A percentile compares a stretch with the other conserved stretches of the same genome.
Conservation (phyloP, 1,140 invertebrate species). For the Pararge aegeria region DNA sequence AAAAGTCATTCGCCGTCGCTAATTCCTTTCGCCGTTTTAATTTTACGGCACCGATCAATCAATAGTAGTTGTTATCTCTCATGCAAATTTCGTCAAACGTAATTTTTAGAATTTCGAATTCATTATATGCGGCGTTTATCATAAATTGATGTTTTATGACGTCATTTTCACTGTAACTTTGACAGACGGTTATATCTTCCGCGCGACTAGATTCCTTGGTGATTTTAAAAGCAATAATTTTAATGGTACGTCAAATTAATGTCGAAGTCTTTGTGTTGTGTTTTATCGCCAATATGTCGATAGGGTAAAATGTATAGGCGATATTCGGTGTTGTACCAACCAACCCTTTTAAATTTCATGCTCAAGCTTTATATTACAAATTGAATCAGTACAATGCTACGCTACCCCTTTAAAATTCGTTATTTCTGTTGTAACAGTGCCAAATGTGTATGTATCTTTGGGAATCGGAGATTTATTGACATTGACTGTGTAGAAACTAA, state of each 20-base stretch:
- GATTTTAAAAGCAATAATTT: slow-evolving; percentile 73
- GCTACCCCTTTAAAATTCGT: slow-evolving; percentile 49
- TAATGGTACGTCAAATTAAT: slow-evolving; percentile 76
- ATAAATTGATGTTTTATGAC: slow-evolving; percentile 63
- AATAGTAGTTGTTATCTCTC: slow-evolving; percentile 37
- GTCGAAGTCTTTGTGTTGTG: slow-evolving; percentile 56
- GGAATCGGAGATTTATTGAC: slow-evolving; percentile 36
- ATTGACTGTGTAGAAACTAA: slow-evolving; percentile 11
- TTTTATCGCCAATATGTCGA: slow-evolving; percentile 69
- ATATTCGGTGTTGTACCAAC: slow-evolving; percentile 56
- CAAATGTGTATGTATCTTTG: slow-evolving; percentile 42
- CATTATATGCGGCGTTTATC: slow-evolving; percentile 41
- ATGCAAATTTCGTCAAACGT: slow-evolving; percentile 49
- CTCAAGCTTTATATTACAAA: slow-evolving; percentile 65
- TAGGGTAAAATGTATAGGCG: slow-evolving; percentile 47
- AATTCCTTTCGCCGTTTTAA: slow-evolving; percentile 44
- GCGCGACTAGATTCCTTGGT: slow-evolving; percentile 49
- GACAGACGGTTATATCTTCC: slow-evolving; percentile 60
- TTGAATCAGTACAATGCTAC: slow-evolving; percentile 62
- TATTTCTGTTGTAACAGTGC: slow-evolving; percentile 42
- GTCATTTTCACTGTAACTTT: slow-evolving; percentile 30
- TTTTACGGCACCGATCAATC: slow-evolving; percentile 71
- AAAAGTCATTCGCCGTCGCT: slow-evolving; percentile 32
- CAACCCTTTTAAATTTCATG: slow-evolving; percentile 72
- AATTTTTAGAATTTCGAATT: slow-evolving; percentile 56